These are phyloP conservation scores for Folsomia candida DNA, from an alignment of 2,888 invertebrate species.

Conservation along the genomic window DNA sequence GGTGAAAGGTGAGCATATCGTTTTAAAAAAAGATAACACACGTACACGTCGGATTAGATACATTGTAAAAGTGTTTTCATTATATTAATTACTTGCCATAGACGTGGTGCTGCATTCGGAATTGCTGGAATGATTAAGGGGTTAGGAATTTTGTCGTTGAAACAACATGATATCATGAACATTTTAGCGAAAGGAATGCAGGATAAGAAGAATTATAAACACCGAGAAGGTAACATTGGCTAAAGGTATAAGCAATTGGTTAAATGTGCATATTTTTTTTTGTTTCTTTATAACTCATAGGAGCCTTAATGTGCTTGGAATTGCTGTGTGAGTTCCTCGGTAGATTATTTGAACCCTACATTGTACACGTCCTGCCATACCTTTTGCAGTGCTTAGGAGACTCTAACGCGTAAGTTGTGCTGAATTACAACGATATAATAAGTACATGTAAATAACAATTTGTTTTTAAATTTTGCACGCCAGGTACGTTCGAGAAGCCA, in stretches of 20 bases:
- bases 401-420: constrained; percentile 67
- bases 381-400: constrained; percentile 94
- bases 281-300: constrained; percentile 55
- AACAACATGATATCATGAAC: constrained; percentile 93
- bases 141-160: constrained; percentile 89
- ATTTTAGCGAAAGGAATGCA: constrained; percentile 89
- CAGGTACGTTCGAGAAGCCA: constrained; percentile 81
- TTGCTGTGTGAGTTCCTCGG: constrained; percentile 93
- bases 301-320: constrained; percentile 95
- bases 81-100: constrained; percentile 9
- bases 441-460: neutral
- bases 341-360: constrained; percentile 96
- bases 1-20: constrained; percentile 76
- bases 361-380: constrained; percentile 93
- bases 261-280: too few relatives aligned
- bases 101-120: constrained; percentile 88
- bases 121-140: constrained; percentile 94
- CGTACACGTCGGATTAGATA: neutral
- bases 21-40: neutral
- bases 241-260: constrained; percentile 1
- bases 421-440: neutral
- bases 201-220: constrained; percentile 93
- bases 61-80: neutral
- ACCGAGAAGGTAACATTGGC: constrained; percentile 71
- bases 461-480: constrained; percentile 29